phyloP scores from a whole-genome alignment of 2,888 invertebrate genomes.

The Metacarcinus magister region DNA sequence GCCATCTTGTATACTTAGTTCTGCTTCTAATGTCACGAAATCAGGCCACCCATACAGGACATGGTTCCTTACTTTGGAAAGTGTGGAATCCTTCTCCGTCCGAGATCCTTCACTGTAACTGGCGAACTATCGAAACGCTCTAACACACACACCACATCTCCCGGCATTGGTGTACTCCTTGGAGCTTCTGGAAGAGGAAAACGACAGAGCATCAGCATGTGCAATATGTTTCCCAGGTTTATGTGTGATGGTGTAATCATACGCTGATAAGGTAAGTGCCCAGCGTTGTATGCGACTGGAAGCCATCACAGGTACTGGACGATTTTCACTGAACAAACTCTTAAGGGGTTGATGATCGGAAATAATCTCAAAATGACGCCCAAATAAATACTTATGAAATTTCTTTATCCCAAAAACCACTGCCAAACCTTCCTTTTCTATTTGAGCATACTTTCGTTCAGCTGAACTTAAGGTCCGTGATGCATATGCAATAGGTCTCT shows the following conservation, averaged over 20 bases:
- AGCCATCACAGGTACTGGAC: slow-evolving; percentile 45
- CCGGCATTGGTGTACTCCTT: not conserved
- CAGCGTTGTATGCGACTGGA: not conserved
- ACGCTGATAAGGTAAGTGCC: slow-evolving; percentile 19
- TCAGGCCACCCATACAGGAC: slow-evolving; percentile 16
- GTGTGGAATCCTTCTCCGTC: not conserved
- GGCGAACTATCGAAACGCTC: slow-evolving; percentile 11
- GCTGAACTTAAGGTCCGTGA: not conserved
- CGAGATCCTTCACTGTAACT: slow-evolving; percentile 27
- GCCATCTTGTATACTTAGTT: not conserved
- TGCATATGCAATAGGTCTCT: slow-evolving; percentile 12
- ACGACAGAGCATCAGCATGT: slow-evolving; percentile 6
- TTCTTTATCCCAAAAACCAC: not conserved
- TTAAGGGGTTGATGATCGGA: slow-evolving; percentile 43
- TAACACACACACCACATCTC: not conserved
- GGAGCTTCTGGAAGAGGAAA: not conserved
- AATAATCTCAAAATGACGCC: slow-evolving; percentile 43
- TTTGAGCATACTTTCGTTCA: not conserved
- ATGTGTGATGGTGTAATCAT: not conserved
- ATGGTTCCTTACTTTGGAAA: not conserved
- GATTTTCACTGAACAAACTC: slow-evolving; percentile 55
- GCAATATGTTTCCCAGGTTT: slow-evolving; percentile 19
- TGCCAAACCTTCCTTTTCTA: not conserved
- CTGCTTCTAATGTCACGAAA: not conserved
- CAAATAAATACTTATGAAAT: slow-evolving; percentile 28